These are phyloP conservation scores for Medauroidea extradentata DNA, from an alignment of 1,140 invertebrate genomes.

Conservation along the genomic window DNA sequence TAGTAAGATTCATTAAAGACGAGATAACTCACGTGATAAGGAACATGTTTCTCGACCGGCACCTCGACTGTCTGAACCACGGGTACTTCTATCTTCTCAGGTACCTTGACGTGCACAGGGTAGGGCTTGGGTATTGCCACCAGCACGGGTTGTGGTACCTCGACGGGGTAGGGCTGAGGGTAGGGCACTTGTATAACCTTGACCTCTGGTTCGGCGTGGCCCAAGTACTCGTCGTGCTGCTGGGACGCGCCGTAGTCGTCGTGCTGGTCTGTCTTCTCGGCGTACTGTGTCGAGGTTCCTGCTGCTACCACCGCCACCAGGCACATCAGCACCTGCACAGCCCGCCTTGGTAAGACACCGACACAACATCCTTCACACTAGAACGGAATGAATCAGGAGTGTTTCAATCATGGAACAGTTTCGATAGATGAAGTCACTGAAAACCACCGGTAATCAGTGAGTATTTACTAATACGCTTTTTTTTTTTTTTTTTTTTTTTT, in stretches of 20 bases:
- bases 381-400: too few species aligned
- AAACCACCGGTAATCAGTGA: too few species aligned
- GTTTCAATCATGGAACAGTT: too few species aligned
- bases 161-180: neutral
- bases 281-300: neutral
- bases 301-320: neutral
- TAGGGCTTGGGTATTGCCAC: neutral
- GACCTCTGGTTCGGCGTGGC: neutral
- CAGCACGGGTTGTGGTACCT: neutral
- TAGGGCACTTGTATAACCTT: neutral
- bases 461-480: too few species aligned
- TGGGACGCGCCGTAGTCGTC: neutral
- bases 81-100: neutral
- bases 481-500: too few species aligned
- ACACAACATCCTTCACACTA: too few species aligned
- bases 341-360: too few species aligned
- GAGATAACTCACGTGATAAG: neutral
- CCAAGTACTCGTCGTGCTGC: neutral
- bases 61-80: slow-evolving; percentile 1
- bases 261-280: neutral
- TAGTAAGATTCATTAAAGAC: too few species aligned
- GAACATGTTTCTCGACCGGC: slow-evolving; percentile 4
- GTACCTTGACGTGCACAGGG: neutral
- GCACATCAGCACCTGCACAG: neutral
- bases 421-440: too few species aligned